Percentiles rank a stretch among this genome's conserved stretches.
Evolutionary conservation across 2,888 invertebrate genomes (phyloP).

Genomic region (Synergus umbraculus): DNA sequence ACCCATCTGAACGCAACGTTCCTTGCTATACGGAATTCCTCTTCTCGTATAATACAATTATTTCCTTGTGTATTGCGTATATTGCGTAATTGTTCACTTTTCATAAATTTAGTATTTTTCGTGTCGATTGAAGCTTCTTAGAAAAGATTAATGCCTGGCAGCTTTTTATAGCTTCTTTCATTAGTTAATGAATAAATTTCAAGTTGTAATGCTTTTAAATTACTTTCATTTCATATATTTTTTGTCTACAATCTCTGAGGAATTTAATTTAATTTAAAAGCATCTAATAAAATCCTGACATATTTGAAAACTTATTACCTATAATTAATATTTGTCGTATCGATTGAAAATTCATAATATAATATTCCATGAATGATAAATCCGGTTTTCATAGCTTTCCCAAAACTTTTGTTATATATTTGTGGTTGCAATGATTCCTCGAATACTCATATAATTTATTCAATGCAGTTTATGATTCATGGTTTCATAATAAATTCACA

Average conservation of each 20-base stretch:
- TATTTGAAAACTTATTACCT: background rate
- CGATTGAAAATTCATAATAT: background rate
- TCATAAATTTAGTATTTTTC: background rate
- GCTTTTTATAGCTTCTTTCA: no score
- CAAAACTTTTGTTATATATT: background rate
- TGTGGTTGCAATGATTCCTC: conserved; percentile 10
- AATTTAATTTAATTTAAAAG: no score
- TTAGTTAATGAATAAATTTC: no score
- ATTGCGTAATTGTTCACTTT: background rate
- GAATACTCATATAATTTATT: conserved; percentile 9
- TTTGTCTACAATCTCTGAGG: no score
- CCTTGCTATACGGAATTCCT: conserved; percentile 9
- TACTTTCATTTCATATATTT: no score
- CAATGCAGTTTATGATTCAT: conserved; percentile 36
- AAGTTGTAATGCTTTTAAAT: no score
- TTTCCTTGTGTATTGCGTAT: conserved; percentile 10
- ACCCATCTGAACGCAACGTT: conserved; percentile 34
- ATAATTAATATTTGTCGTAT: background rate
- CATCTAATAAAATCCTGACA: no score
- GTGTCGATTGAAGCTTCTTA: no score
- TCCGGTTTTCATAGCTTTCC: background rate
- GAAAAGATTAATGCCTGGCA: no score
- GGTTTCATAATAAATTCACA: conserved; percentile 14
- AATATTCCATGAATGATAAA: conserved; percentile 5
- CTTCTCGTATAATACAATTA: conserved; percentile 17